These are phyloP conservation scores for Beroe ovata DNA, from an alignment of 37 sponge, comb jelly and placozoan species.

Conservation along the genomic window DNA sequence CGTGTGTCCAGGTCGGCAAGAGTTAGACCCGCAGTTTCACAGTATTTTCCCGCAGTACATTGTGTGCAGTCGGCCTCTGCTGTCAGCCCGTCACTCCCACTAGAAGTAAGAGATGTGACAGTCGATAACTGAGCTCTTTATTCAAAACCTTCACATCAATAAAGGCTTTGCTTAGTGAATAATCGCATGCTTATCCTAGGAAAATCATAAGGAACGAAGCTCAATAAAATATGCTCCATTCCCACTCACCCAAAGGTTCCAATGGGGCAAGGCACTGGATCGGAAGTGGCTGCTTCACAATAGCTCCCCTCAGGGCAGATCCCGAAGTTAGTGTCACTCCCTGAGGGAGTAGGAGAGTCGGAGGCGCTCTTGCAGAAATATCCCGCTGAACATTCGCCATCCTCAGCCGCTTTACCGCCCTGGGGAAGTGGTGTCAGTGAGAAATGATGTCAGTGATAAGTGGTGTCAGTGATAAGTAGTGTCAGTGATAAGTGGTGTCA, in stretches of 20 bases:
- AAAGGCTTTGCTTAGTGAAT: too few relatives aligned
- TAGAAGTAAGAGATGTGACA: not conserved
- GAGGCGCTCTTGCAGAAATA: slow-evolving; percentile 64
- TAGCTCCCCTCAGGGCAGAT: slow-evolving; percentile 56
- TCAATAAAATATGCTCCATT: not conserved
- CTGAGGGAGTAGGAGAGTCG: not conserved
- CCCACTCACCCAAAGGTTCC: slow-evolving; percentile 11
- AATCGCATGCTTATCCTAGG: too few relatives aligned
- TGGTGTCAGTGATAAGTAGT: too few relatives aligned
- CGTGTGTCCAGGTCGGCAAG: not conserved
- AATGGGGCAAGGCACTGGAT: not conserved
- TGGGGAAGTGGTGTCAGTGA: too few relatives aligned
- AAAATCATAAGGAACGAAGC: too few relatives aligned
- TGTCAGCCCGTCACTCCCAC: not conserved
- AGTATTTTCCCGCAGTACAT: slow-evolving; percentile 68
- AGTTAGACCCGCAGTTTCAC: slow-evolving; percentile 51
- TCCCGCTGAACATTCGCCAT: slow-evolving; percentile 58
- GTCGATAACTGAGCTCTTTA: too few relatives aligned
- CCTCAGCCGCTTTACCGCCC: not conserved
- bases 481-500: too few relatives aligned
- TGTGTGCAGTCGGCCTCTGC: slow-evolving; percentile 40
- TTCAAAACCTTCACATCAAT: too few relatives aligned
- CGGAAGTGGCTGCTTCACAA: not conserved
- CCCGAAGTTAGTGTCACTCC: slow-evolving; percentile 1
- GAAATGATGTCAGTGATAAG: too few relatives aligned